Conservation (phyloP, 2,888 invertebrate genomes). For the Scaptomyza tumidula region DNA sequence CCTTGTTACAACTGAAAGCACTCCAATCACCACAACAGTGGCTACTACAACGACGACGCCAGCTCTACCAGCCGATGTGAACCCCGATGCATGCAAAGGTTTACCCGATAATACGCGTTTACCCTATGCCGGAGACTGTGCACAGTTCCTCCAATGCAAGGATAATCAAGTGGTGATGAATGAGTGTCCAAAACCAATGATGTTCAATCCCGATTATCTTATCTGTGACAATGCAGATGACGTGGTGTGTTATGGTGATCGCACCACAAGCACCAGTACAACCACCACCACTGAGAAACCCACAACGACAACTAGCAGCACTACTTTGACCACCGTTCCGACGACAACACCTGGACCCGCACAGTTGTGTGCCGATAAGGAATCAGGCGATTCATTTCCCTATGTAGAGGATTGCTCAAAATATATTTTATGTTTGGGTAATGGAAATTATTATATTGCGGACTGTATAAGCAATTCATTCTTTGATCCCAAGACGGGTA, state of each 20-base stretch:
- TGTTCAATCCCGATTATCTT: conserved; percentile 62
- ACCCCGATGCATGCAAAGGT: conserved; percentile 48
- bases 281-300: conserved; percentile 39
- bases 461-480: conserved; percentile 60
- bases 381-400: conserved; percentile 43
- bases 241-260: conserved; percentile 60
- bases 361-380: conserved; percentile 47
- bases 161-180: conserved; percentile 42
- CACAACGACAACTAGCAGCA: conserved; percentile 35
- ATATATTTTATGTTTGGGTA: conserved; percentile 66
- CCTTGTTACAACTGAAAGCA: conserved; percentile 4
- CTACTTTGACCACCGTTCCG: conserved; percentile 32
- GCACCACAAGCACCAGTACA: conserved; percentile 43
- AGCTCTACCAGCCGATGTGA: conserved; percentile 49
- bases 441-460: conserved; percentile 40
- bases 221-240: conserved; percentile 67
- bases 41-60: conserved; percentile 38
- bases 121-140: conserved; percentile 70
- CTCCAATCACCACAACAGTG: conserved; percentile 23
- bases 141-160: conserved; percentile 64
- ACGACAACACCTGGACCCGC: conserved; percentile 48
- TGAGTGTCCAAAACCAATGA: conserved; percentile 52
- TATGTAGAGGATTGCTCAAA: conserved; percentile 59
- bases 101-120: conserved; percentile 43
- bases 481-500: conserved; percentile 61